A percentile compares a stretch with the other conserved stretches of the same genome.
Conservation (phyloP, 2,797 vertebrate genomes). For the Enteromius afrohamiltoni region DNA sequence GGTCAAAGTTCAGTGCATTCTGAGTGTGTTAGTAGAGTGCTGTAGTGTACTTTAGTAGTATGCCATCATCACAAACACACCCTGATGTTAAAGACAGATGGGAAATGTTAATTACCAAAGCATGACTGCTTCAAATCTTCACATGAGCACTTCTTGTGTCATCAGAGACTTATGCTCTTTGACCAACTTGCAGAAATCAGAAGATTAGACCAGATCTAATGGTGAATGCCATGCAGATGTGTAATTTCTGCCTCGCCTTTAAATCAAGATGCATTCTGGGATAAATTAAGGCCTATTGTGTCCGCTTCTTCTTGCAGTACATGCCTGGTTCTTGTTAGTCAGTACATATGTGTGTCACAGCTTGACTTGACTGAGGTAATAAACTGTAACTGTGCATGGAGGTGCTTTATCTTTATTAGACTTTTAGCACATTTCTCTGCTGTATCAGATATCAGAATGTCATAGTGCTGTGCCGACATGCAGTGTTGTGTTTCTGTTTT, state of each 20-base stretch:
- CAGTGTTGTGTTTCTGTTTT: background rate
- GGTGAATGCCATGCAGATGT: background rate
- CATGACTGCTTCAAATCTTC: background rate
- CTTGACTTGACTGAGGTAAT: constrained; percentile 15
- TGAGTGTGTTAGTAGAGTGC: background rate
- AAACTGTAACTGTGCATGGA: background rate
- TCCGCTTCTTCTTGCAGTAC: background rate
- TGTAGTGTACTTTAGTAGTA: background rate
- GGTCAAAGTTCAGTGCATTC: background rate
- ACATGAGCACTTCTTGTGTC: background rate
- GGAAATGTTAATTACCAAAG: background rate
- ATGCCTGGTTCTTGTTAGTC: constrained; percentile 22
- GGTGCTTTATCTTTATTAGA: background rate
- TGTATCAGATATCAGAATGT: background rate
- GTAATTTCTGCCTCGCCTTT: background rate
- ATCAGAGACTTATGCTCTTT: background rate
- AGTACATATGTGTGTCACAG: constrained; percentile 10
- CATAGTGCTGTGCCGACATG: background rate
- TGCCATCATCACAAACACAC: background rate
- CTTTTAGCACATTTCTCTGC: background rate
- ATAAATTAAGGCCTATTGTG: background rate
- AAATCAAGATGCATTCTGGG: constrained; percentile 11
- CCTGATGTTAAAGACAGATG: background rate
- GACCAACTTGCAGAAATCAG: background rate
- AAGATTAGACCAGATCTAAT: background rate